Evolutionary conservation across 2,888 invertebrate species (phyloP).

Genomic region (Pinctada fucata): DNA sequence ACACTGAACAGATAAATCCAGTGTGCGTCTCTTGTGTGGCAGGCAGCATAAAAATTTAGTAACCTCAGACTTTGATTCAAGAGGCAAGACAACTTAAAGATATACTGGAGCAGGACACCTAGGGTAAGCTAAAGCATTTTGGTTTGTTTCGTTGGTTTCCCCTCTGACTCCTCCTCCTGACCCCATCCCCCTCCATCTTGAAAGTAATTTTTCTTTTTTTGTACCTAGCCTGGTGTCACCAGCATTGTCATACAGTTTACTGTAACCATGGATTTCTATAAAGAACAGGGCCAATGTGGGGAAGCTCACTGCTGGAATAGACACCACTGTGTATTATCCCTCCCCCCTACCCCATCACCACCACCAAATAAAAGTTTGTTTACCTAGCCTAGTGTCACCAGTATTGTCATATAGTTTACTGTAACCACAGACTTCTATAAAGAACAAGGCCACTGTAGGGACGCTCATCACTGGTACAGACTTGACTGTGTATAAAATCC

Average conservation of each 20-base stretch:
- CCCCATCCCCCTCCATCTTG: too few species aligned
- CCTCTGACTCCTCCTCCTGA: too few species aligned
- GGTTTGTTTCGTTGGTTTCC: too few species aligned
- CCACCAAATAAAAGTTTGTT: slow-evolving; percentile 63
- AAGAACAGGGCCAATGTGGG: slow-evolving; percentile 73
- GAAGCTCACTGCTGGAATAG: slow-evolving; percentile 74
- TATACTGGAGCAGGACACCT: too few species aligned
- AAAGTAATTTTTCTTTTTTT: too few species aligned
- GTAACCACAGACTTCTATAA: slow-evolving; percentile 75
- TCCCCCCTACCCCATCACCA: slow-evolving; percentile 59
- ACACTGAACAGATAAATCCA: too few species aligned
- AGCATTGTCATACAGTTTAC: slow-evolving; percentile 74
- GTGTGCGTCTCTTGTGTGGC: too few species aligned
- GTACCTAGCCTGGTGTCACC: slow-evolving; percentile 69
- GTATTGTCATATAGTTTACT: slow-evolving; percentile 74
- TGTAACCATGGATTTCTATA: slow-evolving; percentile 75
- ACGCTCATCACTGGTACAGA: slow-evolving; percentile 74
- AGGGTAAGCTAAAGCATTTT: too few species aligned
- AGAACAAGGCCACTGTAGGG: slow-evolving; percentile 71
- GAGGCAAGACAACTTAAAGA: too few species aligned
- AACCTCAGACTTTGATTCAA: too few species aligned
- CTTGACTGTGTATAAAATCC: slow-evolving; percentile 72
- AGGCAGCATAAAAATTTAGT: too few species aligned
- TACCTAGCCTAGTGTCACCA: slow-evolving; percentile 68
- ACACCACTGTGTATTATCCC: slow-evolving; percentile 70